Evolutionary conservation across 1,140 invertebrate genomes (phyloP), one percentile per base, ranked within the genome.

Genomic region (Zophobas atratus): DNA sequence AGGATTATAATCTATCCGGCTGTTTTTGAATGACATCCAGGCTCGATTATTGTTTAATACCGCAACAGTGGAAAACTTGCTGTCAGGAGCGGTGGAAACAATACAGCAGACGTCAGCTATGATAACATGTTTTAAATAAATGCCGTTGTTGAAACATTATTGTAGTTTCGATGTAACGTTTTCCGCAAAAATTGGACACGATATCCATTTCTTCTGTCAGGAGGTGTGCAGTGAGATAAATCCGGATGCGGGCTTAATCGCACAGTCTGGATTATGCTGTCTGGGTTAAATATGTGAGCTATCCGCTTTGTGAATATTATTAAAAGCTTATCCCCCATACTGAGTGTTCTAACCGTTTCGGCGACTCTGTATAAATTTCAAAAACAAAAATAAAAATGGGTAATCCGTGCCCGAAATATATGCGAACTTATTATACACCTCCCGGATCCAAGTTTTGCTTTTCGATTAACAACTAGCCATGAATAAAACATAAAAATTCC

Each of bases 21-120:
- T 67, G 60, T 67, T 67, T 67, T 43, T 43, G 60, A 48, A 67
- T 67, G 60, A 67, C 60, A 67, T 67, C 60, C 39, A 8, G 38
- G 6, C 43, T 67, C 60, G 38, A 43, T 67, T 67, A 67, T 67
- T 43, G 60, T 32, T n/a, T n/a, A 48, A 67, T 33, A 67, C 60
- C 60, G 39, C 60, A 67, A 36, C 35, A 60, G 4, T 35, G 56
- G 32, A 36, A 67, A 67, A 67, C 39, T 67, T 41, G 36, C 38
- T 67, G 60, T 67, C 60, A 43, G 20, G 38, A 46, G 32, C 60
- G 39, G 43, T 67, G 39, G 43, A 67, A 8, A 36, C 38, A 34
- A 67, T 33, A 1, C n/a, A 67, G 60, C 20, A 43, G 39, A 38
- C 43, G 60, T 41, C 60, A 67, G 60, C 43, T 67, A 67, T 67